Evolutionary conservation across 1,140 invertebrate species (phyloP).

Genomic region (Lutraria rhynchaena): DNA sequence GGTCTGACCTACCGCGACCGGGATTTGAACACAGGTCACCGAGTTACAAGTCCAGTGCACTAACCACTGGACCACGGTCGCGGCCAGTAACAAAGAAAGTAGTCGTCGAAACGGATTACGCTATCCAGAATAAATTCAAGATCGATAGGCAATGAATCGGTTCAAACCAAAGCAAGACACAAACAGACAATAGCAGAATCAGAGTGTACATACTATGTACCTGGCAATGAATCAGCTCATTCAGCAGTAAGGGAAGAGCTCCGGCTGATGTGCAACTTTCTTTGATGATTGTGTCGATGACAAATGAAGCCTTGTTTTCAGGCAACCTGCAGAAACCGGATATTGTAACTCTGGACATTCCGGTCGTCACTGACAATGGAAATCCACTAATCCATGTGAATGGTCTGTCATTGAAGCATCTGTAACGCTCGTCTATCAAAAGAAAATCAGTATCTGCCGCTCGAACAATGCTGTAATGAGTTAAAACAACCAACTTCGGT

Average conservation of each 20-base stretch:
- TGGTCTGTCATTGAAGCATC: constrained; percentile 9
- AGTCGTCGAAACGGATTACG: background rate
- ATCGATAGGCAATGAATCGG: no score
- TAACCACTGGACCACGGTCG: no score
- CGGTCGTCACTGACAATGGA: background rate
- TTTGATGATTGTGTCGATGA: background rate
- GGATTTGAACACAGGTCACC: no score
- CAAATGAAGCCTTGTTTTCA: background rate
- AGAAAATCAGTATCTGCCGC: background rate
- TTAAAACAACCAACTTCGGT: constrained; percentile 15
- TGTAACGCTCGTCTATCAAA: background rate
- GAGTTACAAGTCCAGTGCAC: no score
- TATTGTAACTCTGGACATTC: background rate
- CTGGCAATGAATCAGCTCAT: background rate
- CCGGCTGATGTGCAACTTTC: background rate
- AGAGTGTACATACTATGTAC: no score
- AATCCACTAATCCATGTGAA: constrained; percentile 17
- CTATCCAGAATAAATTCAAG: background rate
- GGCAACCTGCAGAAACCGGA: background rate
- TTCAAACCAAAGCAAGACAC: no score
- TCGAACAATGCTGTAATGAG: background rate
- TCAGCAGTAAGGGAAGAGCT: background rate
- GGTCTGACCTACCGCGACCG: no score
- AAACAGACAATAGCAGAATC: no score
- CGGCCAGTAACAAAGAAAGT: no score